phyloP scores from a whole-genome alignment of 2,113 vertebrate species.

The Centropus bengalensis region DNA sequence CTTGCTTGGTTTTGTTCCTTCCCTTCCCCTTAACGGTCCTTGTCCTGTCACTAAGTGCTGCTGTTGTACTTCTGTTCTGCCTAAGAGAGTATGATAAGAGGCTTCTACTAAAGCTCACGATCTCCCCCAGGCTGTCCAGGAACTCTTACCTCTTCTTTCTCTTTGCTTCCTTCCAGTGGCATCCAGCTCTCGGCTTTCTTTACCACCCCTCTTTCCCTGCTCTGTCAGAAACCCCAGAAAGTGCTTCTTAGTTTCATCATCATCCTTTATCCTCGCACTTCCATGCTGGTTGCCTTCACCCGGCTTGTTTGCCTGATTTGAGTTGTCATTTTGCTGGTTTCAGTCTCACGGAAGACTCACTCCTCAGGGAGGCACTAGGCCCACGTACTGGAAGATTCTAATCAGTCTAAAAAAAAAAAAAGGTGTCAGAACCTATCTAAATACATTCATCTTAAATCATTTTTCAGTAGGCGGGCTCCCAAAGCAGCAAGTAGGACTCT shows the following conservation, averaged over 20 bases:
- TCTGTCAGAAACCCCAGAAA: neutral
- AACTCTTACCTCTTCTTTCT: neutral
- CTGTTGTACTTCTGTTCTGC: constrained; percentile 40
- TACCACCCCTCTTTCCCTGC: neutral
- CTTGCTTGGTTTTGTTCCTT: neutral
- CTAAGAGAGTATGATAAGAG: neutral
- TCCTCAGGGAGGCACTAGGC: neutral
- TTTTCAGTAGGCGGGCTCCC: neutral
- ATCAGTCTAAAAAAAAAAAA: neutral
- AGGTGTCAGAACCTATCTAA: neutral
- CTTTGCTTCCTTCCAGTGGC: neutral
- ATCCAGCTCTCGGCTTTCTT: neutral
- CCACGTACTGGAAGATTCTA: neutral
- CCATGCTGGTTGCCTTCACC: neutral
- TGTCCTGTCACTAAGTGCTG: constrained; percentile 51
- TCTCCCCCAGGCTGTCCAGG: neutral
- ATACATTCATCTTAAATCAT: neutral
- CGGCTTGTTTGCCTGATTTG: neutral
- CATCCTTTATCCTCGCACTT: neutral
- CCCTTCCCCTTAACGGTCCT: neutral
- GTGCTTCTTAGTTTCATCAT: neutral
- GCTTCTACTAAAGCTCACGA: neutral
- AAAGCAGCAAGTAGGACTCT: neutral
- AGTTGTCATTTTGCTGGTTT: neutral
- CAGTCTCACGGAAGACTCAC: neutral